Conservation (phyloP, 2,797 vertebrate genomes). For the Fistularia tabacaria region DNA sequence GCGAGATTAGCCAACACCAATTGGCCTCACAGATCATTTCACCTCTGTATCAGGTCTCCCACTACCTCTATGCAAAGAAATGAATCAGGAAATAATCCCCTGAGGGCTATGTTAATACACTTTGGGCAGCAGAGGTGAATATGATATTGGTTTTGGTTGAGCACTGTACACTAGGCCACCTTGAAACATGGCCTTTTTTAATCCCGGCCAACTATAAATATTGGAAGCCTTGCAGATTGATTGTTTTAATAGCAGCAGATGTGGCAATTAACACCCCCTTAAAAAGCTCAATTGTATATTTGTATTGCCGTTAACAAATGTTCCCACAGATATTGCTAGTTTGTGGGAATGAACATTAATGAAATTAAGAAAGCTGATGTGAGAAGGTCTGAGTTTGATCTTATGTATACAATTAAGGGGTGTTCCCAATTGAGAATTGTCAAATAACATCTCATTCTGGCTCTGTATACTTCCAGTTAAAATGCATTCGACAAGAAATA, state of each 20-base stretch:
- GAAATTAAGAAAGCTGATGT: conserved; percentile 67
- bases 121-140: conserved; percentile 68
- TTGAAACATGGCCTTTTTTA: conserved; percentile 67
- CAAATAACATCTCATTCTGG: conserved; percentile 70
- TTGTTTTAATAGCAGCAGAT: conserved; percentile 85
- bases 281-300: conserved; percentile 78
- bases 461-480: conserved; percentile 44
- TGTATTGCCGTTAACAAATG: conserved; percentile 82
- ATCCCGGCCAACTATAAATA: conserved; percentile 78
- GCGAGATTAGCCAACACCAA: conserved; percentile 69
- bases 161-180: conserved; percentile 68
- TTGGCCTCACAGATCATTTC: conserved; percentile 70
- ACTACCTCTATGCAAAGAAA: conserved; percentile 47
- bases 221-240: conserved; percentile 70
- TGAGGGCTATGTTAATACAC: conserved; percentile 68
- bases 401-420: conserved; percentile 73
- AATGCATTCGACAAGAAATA: conserved; percentile 38
- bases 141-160: conserved; percentile 72
- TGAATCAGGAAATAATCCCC: conserved; percentile 68
- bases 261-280: conserved; percentile 82
- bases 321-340: conserved; percentile 81
- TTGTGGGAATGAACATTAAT: conserved; percentile 76
- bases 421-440: conserved; percentile 72
- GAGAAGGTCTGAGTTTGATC: conserved; percentile 63
- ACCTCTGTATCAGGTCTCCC: conserved; percentile 59